phyloP scores from a whole-genome alignment of 2,888 invertebrate genomes.

The Synergus japonicus region DNA sequence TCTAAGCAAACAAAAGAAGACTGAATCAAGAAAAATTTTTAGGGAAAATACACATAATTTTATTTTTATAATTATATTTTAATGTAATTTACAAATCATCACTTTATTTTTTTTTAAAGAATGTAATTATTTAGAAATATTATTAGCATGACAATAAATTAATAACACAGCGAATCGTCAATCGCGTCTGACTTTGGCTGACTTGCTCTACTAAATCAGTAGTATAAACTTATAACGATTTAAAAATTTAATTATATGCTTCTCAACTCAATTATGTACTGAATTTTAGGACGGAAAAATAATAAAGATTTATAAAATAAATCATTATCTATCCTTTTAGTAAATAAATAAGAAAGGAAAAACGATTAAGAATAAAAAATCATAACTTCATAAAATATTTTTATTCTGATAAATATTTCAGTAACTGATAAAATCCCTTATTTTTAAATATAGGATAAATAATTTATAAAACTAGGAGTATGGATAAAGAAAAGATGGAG shows the following conservation, averaged over 20 bases:
- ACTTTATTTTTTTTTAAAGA: not conserved
- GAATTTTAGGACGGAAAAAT: not conserved
- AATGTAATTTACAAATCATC: not conserved
- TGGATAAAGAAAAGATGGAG: no score
- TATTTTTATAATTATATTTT: not conserved
- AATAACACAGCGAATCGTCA: not conserved
- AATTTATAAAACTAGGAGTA: no score
- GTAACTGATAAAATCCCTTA: no score
- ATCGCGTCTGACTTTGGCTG: conserved; percentile 24
- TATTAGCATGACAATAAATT: not conserved
- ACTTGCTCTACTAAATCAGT: conserved; percentile 51
- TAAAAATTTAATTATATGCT: conserved; percentile 2
- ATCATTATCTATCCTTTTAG: no score
- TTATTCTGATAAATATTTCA: no score
- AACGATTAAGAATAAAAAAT: no score
- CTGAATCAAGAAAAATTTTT: not conserved
- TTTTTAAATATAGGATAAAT: no score
- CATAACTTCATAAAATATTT: no score
- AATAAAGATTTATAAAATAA: not conserved
- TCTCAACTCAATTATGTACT: not conserved
- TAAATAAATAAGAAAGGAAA: not conserved
- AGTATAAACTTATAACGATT: conserved; percentile 33
- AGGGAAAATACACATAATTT: not conserved
- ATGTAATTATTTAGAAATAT: not conserved
- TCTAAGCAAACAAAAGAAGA: not conserved